Evolutionary conservation across 2,113 vertebrate species (phyloP).

Genomic region (Anarhynchus alexandrinus): DNA sequence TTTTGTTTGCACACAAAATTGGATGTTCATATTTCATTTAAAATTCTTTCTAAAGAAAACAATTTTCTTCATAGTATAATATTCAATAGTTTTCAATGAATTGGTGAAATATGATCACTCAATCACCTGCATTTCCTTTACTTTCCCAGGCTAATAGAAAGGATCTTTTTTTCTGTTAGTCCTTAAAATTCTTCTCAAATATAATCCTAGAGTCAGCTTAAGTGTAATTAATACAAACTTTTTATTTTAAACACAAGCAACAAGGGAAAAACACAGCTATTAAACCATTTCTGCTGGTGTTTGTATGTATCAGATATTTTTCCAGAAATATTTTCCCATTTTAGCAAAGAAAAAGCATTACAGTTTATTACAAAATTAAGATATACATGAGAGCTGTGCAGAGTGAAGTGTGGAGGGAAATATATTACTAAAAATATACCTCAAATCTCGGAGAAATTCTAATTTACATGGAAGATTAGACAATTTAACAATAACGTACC

Average conservation of each 20-base stretch:
- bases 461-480: neutral
- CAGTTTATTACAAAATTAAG: neutral
- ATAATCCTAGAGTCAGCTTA: conserved; percentile 72
- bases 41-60: conserved; percentile 65
- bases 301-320: neutral
- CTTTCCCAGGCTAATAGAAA: conserved; percentile 75
- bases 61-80: conserved; percentile 46
- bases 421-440: neutral
- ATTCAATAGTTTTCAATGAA: conserved; percentile 49
- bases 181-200: conserved; percentile 67
- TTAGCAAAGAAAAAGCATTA: neutral
- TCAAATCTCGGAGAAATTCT: neutral
- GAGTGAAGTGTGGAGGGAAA: neutral
- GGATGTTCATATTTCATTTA: conserved; percentile 61
- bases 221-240: conserved; percentile 71
- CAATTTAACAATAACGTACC: neutral
- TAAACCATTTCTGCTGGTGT: conserved; percentile 3
- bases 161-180: conserved; percentile 39
- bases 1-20: conserved; percentile 30
- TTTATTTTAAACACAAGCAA: conserved; percentile 49
- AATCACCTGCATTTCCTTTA: conserved; percentile 70
- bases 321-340: neutral
- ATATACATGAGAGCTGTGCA: neutral
- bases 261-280: neutral
- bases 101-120: conserved; percentile 65